Evolutionary conservation across 2,113 vertebrate genomes (phyloP), one percentile per base, ranked within the genome.

Genomic region (Regulus satrapa): DNA sequence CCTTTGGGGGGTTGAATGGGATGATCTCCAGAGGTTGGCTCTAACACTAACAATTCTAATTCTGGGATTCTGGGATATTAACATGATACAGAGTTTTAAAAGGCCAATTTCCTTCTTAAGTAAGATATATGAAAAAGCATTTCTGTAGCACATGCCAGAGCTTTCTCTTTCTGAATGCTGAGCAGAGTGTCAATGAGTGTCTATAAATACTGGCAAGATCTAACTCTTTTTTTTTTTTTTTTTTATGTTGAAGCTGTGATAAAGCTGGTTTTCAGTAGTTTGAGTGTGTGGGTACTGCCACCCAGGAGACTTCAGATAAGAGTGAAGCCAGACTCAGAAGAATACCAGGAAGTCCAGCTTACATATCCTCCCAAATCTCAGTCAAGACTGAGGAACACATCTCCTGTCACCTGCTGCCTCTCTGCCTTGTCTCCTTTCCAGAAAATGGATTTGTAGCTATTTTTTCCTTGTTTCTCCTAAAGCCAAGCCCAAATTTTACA

Each of bases 401-500:
- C 21, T 51, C 10, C 24, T 52, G 16, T 13, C 18, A 64, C 8
- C 4, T 23, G 2, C 32, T 58, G 3, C 8, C 4, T 43, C 28
- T 41, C 36, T 41, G 2, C 12, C 54, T 52, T 68, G 18, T 43
- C 7, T 61, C 5, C 16, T 5, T 45, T 63, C 45, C 3, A 8
- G 67, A 74, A 59, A 74, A 66, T 12, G 55, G 19, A 26, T 43
- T 31, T 80, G 7, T 9, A 40, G 12, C 12, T 48, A 5, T 40
- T 18, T 1, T 52, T 80, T 79, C 19, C 32, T 15, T 55, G 21
- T 43, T 68, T 63, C 34, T 78, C 24, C 13, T 31, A 6, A 73
- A 48, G 5, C 6, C 8, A 32, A 77, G 14, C 1, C 6, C 8
- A 4, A 25, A 0, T 68, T 63, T 73, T 24, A 43, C 5, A 23